These are phyloP conservation scores for Thyatira batis DNA, from an alignment of 2,888 invertebrate species.

Conservation along the genomic window DNA sequence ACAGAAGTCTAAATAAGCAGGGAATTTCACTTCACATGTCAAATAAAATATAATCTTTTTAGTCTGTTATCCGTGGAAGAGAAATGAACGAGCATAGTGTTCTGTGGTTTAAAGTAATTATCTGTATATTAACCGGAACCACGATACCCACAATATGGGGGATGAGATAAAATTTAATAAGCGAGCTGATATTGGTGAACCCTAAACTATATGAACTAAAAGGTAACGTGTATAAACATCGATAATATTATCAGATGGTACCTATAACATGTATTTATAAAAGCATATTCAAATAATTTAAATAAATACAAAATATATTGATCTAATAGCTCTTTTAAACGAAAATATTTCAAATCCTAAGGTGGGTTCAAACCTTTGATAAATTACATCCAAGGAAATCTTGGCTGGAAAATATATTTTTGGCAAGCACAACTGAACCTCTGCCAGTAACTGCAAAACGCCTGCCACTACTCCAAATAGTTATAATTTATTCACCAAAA, in stretches of 20 bases:
- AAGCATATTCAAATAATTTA: too few relatives aligned
- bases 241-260: too few relatives aligned
- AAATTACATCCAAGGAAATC: not conserved
- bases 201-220: too few relatives aligned
- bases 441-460: not conserved
- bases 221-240: too few relatives aligned
- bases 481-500: not conserved
- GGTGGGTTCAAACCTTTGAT: not conserved
- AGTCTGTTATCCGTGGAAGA: conserved; percentile 10
- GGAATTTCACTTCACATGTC: conserved; percentile 34
- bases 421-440: not conserved
- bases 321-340: conserved; percentile 23
- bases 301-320: too few relatives aligned
- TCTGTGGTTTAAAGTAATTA: conserved; percentile 37
- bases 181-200: conserved; percentile 27
- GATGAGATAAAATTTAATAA: conserved; percentile 40
- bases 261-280: too few relatives aligned
- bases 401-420: not conserved
- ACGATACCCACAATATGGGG: conserved; percentile 23
- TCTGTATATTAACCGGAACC: conserved; percentile 33
- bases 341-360: too few relatives aligned
- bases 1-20: conserved; percentile 30
- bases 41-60: conserved; percentile 27
- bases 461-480: not conserved
- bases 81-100: conserved; percentile 4